Base-by-base conservation (phyloP, 2,888 invertebrate species). In the Artemia sinica region DNA sequence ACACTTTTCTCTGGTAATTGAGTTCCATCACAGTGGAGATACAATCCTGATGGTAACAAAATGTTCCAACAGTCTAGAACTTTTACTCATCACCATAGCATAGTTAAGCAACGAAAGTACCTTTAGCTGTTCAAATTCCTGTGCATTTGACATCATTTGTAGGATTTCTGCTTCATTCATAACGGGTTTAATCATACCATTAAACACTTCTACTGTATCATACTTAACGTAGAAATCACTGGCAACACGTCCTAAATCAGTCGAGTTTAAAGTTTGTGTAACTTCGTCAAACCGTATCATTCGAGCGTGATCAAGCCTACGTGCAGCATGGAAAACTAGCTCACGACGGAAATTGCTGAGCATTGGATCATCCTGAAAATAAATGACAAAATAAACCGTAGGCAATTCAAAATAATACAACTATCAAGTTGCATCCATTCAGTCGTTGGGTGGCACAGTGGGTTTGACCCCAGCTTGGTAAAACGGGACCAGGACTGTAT, bases 161-260 rank as follows among this genome's bases (percentile, higher is more conserved):
- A 98, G 81, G 49, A 95, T 85, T 72, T 91, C 88, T 0, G 85
- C 84, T 73, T 92, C 91, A 6, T 85, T 86, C 90, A 95, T 92
- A 49, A 88, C 82, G 52, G 87, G 84, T 70, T 83, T 83, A 72
- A 91, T 82, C 75, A 85, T 82, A 72, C 91, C 88, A 78, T 94
- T 93, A 78, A 96, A 92, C 28, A 88, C 85, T 77, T 93, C 89
- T 74, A 98, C 89, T 0, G 97, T 97, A 74, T 92, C 91, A 76
- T 90, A 89, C 72, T 94, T 96, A 71, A 99, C 91, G 79, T 99
- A 99, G 80, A 88, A 98, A 78, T 96, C 92, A 76, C 95, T 95
- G 0, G 98, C 95, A 13, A 93, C 97, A 69, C 98, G 84, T 0
- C 98, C 98, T 72, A 95, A 81, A 79, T 97, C 93, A 70, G 80